These are phyloP conservation scores for Mormyrus hasselquistii DNA, from an alignment of 2,797 vertebrate species.

Conservation along the genomic window DNA sequence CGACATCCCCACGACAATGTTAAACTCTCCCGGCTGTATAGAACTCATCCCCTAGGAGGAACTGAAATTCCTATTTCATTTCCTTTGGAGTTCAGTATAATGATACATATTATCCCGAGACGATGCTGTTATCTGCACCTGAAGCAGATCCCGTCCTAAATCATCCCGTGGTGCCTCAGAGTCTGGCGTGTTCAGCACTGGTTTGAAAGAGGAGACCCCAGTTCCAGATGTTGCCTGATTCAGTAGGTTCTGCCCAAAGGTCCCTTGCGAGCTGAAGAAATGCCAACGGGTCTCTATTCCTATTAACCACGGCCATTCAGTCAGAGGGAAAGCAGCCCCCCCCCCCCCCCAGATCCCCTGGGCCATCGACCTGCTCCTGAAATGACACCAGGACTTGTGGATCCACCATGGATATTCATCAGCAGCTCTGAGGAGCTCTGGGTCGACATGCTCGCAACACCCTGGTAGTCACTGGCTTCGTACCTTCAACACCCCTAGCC, in stretches of 20 bases:
- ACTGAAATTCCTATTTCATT: background rate
- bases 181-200: background rate
- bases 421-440: background rate
- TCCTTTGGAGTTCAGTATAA: background rate
- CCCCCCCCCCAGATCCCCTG: background rate
- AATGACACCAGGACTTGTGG: background rate
- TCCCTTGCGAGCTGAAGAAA: background rate
- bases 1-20: background rate
- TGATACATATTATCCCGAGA: background rate
- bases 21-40: background rate
- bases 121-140: background rate
- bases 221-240: background rate
- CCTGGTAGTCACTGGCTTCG: background rate
- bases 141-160: background rate
- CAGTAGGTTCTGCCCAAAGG: background rate
- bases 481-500: background rate
- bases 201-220: background rate
- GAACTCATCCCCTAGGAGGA: background rate
- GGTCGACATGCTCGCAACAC: background rate
- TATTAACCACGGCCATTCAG: background rate
- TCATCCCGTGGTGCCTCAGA: background rate
- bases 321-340: background rate
- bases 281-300: background rate
- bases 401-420: background rate
- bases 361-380: background rate